Percentiles rank a stretch among this genome's conserved stretches.
These are phyloP conservation scores for Patella pellucida DNA, from an alignment of 2,888 invertebrate species.

Conservation along the genomic window DNA sequence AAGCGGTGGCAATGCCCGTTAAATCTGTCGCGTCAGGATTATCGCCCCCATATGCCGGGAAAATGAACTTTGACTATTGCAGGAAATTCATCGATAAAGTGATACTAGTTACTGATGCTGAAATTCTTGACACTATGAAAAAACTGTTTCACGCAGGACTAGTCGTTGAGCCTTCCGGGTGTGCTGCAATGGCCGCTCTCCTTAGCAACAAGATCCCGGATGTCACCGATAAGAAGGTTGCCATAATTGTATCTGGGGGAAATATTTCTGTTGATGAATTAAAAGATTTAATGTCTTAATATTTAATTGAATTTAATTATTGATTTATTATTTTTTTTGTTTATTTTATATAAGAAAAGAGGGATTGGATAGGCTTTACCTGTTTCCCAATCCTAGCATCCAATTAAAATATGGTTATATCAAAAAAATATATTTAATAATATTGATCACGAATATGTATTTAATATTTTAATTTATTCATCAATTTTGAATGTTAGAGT, in stretches of 20 bases:
- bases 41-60: conserved; percentile 63
- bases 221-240: conserved; percentile 59
- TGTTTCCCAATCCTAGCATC: no score
- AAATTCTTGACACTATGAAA: conserved; percentile 57
- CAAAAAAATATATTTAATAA: no score
- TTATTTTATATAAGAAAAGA: no score
- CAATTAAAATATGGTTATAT: no score
- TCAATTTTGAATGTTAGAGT: no score
- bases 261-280: conserved; percentile 61
- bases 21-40: conserved; percentile 62
- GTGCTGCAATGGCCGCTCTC: conserved; percentile 64
- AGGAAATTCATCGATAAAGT: conserved; percentile 60
- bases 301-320: no score
- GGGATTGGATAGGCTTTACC: no score
- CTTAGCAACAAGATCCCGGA: conserved; percentile 56
- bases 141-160: conserved; percentile 57
- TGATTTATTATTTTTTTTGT: no score
- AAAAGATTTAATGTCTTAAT: neutral
- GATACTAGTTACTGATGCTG: conserved; percentile 64
- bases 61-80: conserved; percentile 56
- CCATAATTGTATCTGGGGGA: conserved; percentile 65
- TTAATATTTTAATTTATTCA: no score
- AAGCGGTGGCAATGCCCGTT: conserved; percentile 52
- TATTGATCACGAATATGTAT: no score
- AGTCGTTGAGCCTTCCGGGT: conserved; percentile 67